phyloP scores from a whole-genome alignment of 2,113 vertebrate genomes.

The Psilopsiagon aymara region DNA sequence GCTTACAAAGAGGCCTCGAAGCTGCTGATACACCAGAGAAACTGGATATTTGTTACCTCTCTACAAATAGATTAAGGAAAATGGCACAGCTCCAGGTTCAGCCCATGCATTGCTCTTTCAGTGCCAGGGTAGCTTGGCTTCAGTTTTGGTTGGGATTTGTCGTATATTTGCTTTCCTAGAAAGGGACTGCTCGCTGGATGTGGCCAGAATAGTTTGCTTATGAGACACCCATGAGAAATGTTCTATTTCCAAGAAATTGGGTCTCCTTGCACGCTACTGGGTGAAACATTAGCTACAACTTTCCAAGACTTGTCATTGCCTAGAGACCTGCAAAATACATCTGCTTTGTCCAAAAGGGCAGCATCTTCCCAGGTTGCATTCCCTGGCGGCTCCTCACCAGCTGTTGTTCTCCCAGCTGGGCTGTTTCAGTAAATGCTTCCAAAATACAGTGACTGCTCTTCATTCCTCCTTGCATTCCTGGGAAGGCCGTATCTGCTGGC shows the following conservation, averaged over 20 bases:
- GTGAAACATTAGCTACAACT: neutral
- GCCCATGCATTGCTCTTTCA: neutral
- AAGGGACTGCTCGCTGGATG: neutral
- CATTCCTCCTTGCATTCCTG: neutral
- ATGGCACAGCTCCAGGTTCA: slow-evolving; percentile 59
- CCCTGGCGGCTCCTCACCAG: neutral
- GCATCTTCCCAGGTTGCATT: neutral
- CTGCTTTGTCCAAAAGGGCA: neutral
- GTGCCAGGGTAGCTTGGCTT: slow-evolving; percentile 2
- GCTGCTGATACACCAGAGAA: slow-evolving; percentile 37
- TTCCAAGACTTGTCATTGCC: slow-evolving; percentile 20
- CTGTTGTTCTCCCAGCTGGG: neutral
- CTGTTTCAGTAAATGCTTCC: neutral
- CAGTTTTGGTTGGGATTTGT: neutral
- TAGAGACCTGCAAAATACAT: neutral
- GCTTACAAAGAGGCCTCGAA: slow-evolving; percentile 64
- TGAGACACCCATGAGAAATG: neutral
- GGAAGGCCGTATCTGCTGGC: neutral
- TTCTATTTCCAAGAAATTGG: neutral
- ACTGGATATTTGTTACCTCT: slow-evolving; percentile 54
- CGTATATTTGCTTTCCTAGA: neutral
- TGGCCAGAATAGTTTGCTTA: neutral
- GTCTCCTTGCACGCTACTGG: neutral
- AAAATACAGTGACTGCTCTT: neutral
- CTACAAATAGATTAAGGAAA: slow-evolving; percentile 21